Evolutionary conservation across 2,888 invertebrate species (phyloP).

Genomic region (Hylaea fasciaria): DNA sequence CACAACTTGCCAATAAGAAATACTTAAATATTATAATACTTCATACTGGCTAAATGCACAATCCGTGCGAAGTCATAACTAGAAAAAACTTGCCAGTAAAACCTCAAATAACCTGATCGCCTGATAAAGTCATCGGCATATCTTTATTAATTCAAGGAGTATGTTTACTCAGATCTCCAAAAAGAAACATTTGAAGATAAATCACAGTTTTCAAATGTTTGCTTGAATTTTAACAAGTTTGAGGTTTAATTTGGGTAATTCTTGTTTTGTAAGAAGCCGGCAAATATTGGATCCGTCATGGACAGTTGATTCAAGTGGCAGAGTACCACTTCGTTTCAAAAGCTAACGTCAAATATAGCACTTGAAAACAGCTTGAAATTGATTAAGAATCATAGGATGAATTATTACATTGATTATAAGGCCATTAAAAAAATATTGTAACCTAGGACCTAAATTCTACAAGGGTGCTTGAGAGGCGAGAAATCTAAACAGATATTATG

Average conservation of each 20-base stretch:
- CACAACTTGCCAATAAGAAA: no score
- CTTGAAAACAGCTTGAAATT: conserved; percentile 6
- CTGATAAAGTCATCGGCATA: no score
- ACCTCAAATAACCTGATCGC: no score
- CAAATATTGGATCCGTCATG: conserved; percentile 28
- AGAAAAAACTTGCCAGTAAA: no score
- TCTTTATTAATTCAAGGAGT: background rate
- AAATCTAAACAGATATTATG: no score
- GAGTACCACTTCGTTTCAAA: conserved; percentile 20
- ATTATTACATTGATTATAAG: no score
- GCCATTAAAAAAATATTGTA: no score
- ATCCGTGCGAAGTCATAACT: no score
- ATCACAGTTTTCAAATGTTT: conserved; percentile 24
- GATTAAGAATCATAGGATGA: background rate
- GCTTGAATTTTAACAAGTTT: conserved; percentile 18
- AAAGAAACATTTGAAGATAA: conserved; percentile 22
- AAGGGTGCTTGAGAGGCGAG: no score
- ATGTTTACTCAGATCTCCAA: background rate
- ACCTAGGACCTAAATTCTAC: no score
- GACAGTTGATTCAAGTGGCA: conserved; percentile 29
- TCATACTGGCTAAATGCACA: no score
- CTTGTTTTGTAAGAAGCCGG: conserved; percentile 18
- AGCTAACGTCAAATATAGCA: conserved; percentile 17
- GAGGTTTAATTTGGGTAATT: conserved; percentile 18
- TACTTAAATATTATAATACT: no score